A percentile compares a stretch with the other conserved stretches of the same genome.
phyloP scores from a whole-genome alignment of 2,888 invertebrate genomes.

The Oligia fasciuncula region DNA sequence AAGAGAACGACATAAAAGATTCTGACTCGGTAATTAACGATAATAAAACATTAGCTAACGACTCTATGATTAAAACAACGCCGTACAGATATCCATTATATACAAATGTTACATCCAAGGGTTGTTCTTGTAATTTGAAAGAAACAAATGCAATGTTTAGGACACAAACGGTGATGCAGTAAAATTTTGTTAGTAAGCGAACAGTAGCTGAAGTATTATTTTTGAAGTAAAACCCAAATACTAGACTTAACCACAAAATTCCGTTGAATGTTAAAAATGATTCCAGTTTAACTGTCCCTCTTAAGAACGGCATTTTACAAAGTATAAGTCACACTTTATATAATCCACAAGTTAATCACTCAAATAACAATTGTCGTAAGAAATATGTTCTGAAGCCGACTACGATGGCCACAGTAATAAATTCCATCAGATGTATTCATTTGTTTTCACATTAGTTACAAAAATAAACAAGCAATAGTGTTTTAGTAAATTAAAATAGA shows the following conservation, averaged over 20 bases:
- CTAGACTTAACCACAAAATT: conserved; percentile 1
- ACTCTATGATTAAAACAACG: too few relatives aligned
- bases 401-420: neutral
- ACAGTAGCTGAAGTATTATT: neutral
- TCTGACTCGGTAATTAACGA: too few relatives aligned
- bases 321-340: neutral
- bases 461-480: neutral
- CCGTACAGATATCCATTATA: too few relatives aligned
- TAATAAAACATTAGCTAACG: too few relatives aligned
- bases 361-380: neutral
- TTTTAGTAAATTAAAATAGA: neutral
- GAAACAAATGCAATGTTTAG: neutral
- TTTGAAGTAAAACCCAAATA: conserved; percentile 31
- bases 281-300: neutral
- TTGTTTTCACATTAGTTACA: neutral
- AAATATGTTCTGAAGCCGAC: neutral
- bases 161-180: neutral
- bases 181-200: conserved; percentile 13
- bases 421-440: neutral
- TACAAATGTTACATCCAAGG: too few relatives aligned
- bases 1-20: too few relatives aligned
- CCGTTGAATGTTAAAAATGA: conserved; percentile 6
- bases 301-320: neutral
- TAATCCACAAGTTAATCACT: neutral
- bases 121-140: too few relatives aligned